Conservation (phyloP, 2,797 vertebrate genomes). For the Oryzias dopingdopingensis region DNA sequence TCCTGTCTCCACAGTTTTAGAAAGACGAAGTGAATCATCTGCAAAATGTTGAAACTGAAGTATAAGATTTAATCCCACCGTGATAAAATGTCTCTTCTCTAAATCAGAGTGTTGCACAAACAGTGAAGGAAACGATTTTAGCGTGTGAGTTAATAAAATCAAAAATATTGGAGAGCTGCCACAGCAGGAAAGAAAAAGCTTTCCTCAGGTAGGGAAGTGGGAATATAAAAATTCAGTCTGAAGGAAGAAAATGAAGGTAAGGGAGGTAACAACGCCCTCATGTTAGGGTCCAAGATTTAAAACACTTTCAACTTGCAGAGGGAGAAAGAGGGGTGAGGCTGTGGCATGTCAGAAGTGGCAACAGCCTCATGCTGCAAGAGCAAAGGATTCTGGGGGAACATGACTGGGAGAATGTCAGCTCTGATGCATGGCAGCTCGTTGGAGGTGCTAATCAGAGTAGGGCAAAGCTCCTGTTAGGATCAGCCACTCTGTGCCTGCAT, state of each 20-base stretch:
- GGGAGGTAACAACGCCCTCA: slow-evolving; percentile 26
- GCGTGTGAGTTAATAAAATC: slow-evolving; percentile 68
- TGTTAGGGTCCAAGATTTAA: slow-evolving; percentile 49
- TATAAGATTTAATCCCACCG: slow-evolving; percentile 53
- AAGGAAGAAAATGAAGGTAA: slow-evolving; percentile 31
- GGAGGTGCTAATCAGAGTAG: slow-evolving; percentile 94
- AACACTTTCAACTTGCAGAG: slow-evolving; percentile 80
- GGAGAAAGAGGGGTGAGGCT: slow-evolving; percentile 62
- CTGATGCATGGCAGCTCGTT: slow-evolving; percentile 86
- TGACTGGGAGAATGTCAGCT: slow-evolving; percentile 91
- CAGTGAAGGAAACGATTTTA: slow-evolving; percentile 82
- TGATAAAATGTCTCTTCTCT: slow-evolving; percentile 41
- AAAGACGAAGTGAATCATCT: slow-evolving; percentile 62
- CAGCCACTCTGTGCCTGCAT: slow-evolving; percentile 69
- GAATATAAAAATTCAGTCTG: slow-evolving; percentile 31
- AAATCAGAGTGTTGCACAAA: slow-evolving; percentile 76
- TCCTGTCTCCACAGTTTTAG: slow-evolving; percentile 59
- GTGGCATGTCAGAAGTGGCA: slow-evolving; percentile 86
- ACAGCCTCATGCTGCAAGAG: slow-evolving; percentile 77
- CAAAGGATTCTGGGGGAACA: slow-evolving; percentile 88
- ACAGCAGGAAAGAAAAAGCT: slow-evolving; percentile 34
- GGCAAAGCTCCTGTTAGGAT: slow-evolving; percentile 69
- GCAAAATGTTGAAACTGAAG: slow-evolving; percentile 65
- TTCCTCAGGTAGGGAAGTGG: slow-evolving; percentile 27
- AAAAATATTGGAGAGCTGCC: slow-evolving; percentile 48